These are phyloP conservation scores for Rynchops niger DNA, from an alignment of 2,113 vertebrate genomes.

Conservation along the genomic window DNA sequence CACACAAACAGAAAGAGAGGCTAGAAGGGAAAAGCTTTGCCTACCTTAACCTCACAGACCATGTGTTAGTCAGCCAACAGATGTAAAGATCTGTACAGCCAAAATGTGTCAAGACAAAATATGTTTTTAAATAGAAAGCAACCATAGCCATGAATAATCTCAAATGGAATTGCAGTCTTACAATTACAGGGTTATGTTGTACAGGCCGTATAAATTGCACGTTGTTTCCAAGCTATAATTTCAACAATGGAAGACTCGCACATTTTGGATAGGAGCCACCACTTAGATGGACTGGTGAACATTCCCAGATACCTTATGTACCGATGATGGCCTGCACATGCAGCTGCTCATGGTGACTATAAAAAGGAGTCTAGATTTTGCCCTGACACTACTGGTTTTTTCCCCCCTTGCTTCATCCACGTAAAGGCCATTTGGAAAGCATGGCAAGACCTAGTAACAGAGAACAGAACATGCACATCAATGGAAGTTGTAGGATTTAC, in stretches of 20 bases:
- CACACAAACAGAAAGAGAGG: neutral
- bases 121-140: neutral
- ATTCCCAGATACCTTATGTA: neutral
- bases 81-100: neutral
- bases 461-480: neutral
- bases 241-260: accelerated
- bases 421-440: neutral
- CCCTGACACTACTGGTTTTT: neutral
- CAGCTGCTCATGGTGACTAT: neutral
- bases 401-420: neutral
- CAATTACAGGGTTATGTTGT: neutral
- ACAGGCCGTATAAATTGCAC: neutral
- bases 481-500: neutral
- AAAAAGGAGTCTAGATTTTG: neutral
- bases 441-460: neutral
- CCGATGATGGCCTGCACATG: too few species aligned
- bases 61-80: neutral
- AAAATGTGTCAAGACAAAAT: neutral
- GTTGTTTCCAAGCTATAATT: neutral
- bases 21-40: neutral
- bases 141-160: neutral
- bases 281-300: neutral
- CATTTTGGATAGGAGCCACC: neutral
- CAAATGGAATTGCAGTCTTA: neutral
- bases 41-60: neutral